phyloP scores from a whole-genome alignment of 1,140 invertebrate genomes.

The Conus betulinus region DNA sequence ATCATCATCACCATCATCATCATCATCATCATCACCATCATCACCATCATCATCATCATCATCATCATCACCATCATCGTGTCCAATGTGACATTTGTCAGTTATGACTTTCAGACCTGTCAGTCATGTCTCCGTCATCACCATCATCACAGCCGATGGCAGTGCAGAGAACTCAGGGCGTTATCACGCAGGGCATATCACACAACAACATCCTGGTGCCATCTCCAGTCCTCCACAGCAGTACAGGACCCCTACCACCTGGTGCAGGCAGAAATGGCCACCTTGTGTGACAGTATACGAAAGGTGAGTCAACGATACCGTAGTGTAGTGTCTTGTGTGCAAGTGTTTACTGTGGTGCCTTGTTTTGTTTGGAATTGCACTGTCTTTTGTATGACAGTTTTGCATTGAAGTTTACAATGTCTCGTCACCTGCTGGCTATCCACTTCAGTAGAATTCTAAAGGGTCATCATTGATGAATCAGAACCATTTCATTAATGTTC shows the following conservation, averaged over 20 bases:
- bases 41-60: neutral
- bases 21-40: neutral
- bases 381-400: neutral
- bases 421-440: too few species aligned
- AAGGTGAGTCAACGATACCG: slow-evolving; percentile 42
- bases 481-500: too few species aligned
- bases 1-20: neutral
- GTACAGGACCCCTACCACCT: slow-evolving; percentile 89
- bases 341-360: too few species aligned
- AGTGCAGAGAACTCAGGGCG: neutral
- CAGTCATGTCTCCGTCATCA: neutral
- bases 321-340: neutral
- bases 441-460: too few species aligned
- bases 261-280: slow-evolving; percentile 87
- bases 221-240: slow-evolving; percentile 7
- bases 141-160: neutral
- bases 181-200: neutral
- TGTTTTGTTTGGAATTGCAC: neutral
- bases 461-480: too few species aligned
- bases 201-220: neutral
- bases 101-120: neutral
- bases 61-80: neutral
- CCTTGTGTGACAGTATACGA: slow-evolving; percentile 48
- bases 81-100: too few species aligned
- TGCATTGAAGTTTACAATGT: neutral